Base-by-base conservation (phyloP, 2,797 vertebrate genomes). In the Ctenochaetus hawaiiensis region DNA sequence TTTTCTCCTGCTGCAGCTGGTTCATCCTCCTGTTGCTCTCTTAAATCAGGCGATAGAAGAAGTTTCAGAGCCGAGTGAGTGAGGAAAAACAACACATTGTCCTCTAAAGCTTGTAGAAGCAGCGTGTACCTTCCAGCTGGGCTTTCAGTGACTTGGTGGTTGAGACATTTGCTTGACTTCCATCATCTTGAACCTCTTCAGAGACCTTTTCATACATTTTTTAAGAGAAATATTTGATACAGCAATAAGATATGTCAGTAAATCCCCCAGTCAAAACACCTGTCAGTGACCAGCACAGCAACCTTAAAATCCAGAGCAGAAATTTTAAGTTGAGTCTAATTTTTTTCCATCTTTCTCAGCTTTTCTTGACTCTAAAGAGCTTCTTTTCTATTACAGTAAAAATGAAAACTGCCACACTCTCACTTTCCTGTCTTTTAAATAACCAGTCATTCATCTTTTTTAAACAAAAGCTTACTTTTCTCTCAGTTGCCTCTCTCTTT, bases 241-340 rank as follows among this genome's bases (percentile, higher is more conserved):
- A 72, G 43, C 59, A 8, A 47, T 23, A 48, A 75, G 10, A 52
- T 43, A 9, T 53, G 17, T 8, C 17, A 5, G 41, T 67, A 62
- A 62, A 63, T 68, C 5, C 5, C 14, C 4, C 10, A 18, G 34
- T 71, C n/a, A 69, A 22, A 23, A 62, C 8, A 66, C 0, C 4
- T 37, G 56, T 16, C 18, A 0, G 18, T 47, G 10, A 65, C 37
- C 44, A 52, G 30, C 30, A 3, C 7, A 34, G 30, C 30, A 7
- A 94, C 92, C 92, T 94, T 90, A 11, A 87, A 66, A 69, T 93
- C 67, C 48, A 93, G 66, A 16, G 76, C 83, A 48, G 87, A 91
- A 71, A 84, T 87, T 47, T 82, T 91, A 22, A 65, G 86, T 74
- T 92, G 87, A 75, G 78, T 70, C 17, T 89, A 84, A 0, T 78